phyloP scores from a whole-genome alignment of 2,888 invertebrate species.

The Diarsia brunnea region DNA sequence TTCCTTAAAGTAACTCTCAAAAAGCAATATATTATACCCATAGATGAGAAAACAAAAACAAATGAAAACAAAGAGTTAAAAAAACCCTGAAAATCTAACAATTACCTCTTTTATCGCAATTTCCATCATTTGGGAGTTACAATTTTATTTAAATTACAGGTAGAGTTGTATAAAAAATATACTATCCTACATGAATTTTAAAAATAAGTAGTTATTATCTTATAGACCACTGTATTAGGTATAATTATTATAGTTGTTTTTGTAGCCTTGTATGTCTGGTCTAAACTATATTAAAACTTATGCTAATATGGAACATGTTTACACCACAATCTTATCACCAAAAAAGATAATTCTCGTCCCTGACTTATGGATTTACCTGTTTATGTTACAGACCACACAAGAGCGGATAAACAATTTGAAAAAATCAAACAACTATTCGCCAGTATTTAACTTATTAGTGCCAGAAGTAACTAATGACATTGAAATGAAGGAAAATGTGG shows the following conservation, averaged over 20 bases:
- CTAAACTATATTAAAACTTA: slow-evolving; percentile 31
- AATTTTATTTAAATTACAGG: not conserved
- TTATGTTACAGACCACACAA: slow-evolving; percentile 88
- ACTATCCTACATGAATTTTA: not conserved
- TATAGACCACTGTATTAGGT: too few species aligned
- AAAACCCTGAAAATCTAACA: not conserved
- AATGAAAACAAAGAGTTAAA: not conserved
- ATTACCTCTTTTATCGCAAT: not conserved
- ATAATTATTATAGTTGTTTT: not conserved
- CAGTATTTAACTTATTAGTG: slow-evolving; percentile 93
- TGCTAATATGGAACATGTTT: slow-evolving; percentile 42
- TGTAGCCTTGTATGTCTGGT: not conserved
- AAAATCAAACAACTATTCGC: slow-evolving; percentile 92
- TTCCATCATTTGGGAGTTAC: not conserved
- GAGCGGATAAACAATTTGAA: slow-evolving; percentile 91
- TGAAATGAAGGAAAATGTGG: slow-evolving; percentile 88
- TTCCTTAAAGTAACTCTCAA: not conserved
- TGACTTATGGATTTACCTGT: slow-evolving; percentile 57
- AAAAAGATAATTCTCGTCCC: slow-evolving; percentile 46
- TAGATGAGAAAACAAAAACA: not conserved
- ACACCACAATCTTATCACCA: slow-evolving; percentile 58
- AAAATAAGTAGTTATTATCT: not conserved
- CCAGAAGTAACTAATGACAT: slow-evolving; percentile 89
- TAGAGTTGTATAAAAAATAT: not conserved
- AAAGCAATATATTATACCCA: not conserved